These are phyloP conservation scores for Jaculus jaculus DNA, from an alignment of 2,113 vertebrate species.

Conservation along the genomic window DNA sequence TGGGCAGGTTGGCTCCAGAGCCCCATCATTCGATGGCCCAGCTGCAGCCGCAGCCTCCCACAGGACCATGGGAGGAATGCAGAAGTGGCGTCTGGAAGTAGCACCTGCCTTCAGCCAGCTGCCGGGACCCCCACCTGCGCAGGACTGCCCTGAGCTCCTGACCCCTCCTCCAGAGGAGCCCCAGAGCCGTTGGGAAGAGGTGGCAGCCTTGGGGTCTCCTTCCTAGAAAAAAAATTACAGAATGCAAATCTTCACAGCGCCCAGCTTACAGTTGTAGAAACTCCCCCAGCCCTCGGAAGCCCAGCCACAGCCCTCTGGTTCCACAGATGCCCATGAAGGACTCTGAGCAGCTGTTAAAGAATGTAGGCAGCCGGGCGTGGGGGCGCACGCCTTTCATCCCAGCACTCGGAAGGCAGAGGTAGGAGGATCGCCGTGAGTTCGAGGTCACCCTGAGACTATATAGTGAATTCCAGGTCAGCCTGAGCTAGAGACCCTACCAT, in stretches of 20 bases:
- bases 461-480: no score
- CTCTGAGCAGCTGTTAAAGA: not conserved
- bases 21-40: not conserved
- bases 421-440: no score
- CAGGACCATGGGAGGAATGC: fast-evolving
- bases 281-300: not conserved
- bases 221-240: not conserved
- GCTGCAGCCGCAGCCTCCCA: no score
- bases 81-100: not conserved
- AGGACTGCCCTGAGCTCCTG: not conserved
- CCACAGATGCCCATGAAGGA: not conserved
- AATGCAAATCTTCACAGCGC: not conserved
- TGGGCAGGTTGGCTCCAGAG: not conserved
- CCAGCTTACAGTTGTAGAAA: not conserved
- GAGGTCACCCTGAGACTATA: no score
- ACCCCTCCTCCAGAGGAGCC: not conserved
- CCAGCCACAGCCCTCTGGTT: not conserved
- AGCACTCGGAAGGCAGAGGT: no score
- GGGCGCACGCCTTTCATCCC: no score
- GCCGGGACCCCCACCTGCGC: not conserved
- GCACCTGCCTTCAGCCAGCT: no score
- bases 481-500: no score
- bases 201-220: not conserved
- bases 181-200: not conserved
- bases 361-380: no score